Evolutionary conservation across 2,797 vertebrate genomes (phyloP), one percentile per base, ranked within the genome.

Genomic region (Alectoris magna): DNA sequence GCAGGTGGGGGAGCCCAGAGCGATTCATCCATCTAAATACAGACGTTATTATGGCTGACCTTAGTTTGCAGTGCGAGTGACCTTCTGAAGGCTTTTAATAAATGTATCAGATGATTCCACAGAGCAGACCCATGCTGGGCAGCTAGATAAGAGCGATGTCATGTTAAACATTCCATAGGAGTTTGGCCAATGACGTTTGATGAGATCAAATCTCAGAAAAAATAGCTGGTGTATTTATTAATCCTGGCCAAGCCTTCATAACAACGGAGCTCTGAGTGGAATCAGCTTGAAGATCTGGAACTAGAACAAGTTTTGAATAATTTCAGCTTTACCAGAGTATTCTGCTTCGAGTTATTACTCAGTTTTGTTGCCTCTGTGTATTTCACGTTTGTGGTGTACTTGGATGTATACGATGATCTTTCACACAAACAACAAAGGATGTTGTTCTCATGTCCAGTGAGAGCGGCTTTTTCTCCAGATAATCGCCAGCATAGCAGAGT

Each of bases 221-320:
- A 94, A 88, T 10, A 91, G 76, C 70, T 88, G 86, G 87, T 94
- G 95, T 93, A 94, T 96, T 94, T 93, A 94, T 96, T 94, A 96
- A 87, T 79, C 81, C 92, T 67, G 90, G 76, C 74, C 38, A 43
- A 78, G 55, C 29, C 44, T 88, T 93, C 21, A 1, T 29, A 66
- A 59, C 18, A 41, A 72, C 2, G 0, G 36, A 1, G 63, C 77
- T 63, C 68, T 69, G 70, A 91, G 72, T 22, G 59, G 92, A 88
- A 74, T 82, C 77, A 66, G 75, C 86, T 89, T 95, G 75, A 78
- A 78, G 90, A 95, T 86, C 75, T 94, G 88, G 92, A 96, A 76
- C 48, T 27, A 9, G 22, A 1, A 8, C n/a, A 38, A 26, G 59
- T 84, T 80, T 87, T 80, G 94, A 95, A 81, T 48, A 79, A 87